Evolutionary conservation across 1,140 invertebrate species (phyloP), one percentile per base, ranked within the genome.

Genomic region (Tribolium castaneum): DNA sequence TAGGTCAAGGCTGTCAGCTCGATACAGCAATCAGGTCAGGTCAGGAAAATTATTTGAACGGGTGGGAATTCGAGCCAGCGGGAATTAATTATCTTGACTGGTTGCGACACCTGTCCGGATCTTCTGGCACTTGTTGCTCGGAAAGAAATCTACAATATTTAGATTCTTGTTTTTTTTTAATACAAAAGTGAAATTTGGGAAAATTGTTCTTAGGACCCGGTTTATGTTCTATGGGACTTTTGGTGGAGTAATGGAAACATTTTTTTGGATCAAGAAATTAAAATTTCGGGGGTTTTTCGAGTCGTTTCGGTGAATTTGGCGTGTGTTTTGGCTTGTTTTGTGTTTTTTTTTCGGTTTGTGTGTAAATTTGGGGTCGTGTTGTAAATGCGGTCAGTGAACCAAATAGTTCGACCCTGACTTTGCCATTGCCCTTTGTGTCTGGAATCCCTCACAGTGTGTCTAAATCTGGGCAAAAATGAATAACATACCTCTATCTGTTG

Each of bases 321-420:
- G n/a, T 45, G 6, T 39, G 39, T 3, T 45, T 45, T 45, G 9
- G 39, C 9, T 45, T 10, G n/a, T 45, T 45, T 45, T 45, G 25
- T 19, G 35, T 14, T 45, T 66, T 59, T 66, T 59, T 70, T 51
- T 14, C 22, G 7, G 9, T 35, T 75, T 62, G 9, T 39, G 12
- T n/a, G n/a, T n/a, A n/a, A 22, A 51, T 22, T 25, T 30, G 14
- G 3, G 6, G 25, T 25, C 30, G 6, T 3, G 14, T 78, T 70
- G 77, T 82, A 84, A 86, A 83, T 81, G 82, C 83, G 86, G 85
- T 86, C 86, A 86, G 76, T 87, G 86, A 86, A 87, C 86, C 83
- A 86, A 86, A 85, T 85, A 83, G 75, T 70, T 82, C 84, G 86
- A 87, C 86, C 86, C 84, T 87, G 86, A 87, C 86, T 86, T 86